Base-by-base conservation (phyloP, 1,140 invertebrate species). In the Cepaea nemoralis region DNA sequence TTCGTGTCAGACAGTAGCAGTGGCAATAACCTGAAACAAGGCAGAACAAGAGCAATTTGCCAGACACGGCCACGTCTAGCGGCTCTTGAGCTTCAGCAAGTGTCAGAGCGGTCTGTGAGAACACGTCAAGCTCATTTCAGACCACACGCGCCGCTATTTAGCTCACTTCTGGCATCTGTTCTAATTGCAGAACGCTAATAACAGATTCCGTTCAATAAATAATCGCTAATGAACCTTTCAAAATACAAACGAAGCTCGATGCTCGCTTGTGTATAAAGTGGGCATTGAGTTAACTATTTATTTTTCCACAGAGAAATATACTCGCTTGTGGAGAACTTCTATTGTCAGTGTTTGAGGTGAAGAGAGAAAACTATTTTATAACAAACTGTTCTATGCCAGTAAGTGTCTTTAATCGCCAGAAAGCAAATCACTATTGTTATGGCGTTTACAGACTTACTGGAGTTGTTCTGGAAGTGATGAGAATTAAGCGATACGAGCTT, bases 141-240 rank as follows among this genome's bases (percentile, higher is more conserved):
- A 55, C 50, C 50, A 55, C 50, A 55, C 22, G 50, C 50, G 42
- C 50, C 5, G 50, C 16, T 24, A 22, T 55, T 55, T 55, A 55
- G 50, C 50, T 22, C 3, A 22, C 50, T 14, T 55, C 50, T 55
- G 50, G 50, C 50, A 55, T 55, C 50, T 55, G 50, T 55, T 55
- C 50, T 55, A 2, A 55, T 55, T 55, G 50, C 50, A 55, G 50
- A 2, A 55, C 19, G 19, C 50, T 55, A 55, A 55, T 55, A 55
- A 55, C 50, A 55, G 50, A 22, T 55, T 55, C 50, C n/a, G 16
- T 55, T 55, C 50, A 55, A 55, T 55, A 55, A 55, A 55, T 55
- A 55, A 55, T 55, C 50, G 22, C 6, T 22, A 55, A 55, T 55
- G 50, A 14, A 55, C 6, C 19, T 55, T 24, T 55, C 50, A 55